These are phyloP conservation scores for Nesoenas mayeri DNA, from an alignment of 2,113 vertebrate genomes.

Conservation along the genomic window DNA sequence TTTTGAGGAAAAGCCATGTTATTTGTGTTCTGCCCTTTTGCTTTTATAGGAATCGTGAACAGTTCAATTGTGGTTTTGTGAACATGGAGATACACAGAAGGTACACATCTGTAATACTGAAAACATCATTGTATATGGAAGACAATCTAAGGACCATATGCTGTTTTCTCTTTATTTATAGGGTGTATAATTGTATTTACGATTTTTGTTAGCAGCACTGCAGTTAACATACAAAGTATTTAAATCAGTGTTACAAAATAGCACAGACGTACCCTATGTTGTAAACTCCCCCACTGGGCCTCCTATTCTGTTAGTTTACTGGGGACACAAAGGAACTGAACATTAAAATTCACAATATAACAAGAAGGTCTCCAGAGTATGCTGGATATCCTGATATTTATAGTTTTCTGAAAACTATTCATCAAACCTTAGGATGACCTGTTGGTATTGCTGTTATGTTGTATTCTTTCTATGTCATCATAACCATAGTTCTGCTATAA, in stretches of 20 bases:
- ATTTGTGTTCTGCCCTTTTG: neutral
- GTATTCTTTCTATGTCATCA: neutral
- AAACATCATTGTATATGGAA: neutral
- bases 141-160: neutral
- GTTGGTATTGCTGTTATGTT: neutral
- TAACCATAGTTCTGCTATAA: neutral
- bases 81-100: neutral
- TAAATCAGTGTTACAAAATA: neutral
- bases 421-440: neutral
- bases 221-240: neutral
- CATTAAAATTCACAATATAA: neutral
- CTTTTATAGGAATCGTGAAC: neutral
- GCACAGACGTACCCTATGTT: neutral
- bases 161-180: neutral
- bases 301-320: neutral
- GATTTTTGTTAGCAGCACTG: neutral
- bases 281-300: neutral
- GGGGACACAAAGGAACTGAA: neutral
- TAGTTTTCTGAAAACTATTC: neutral
- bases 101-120: neutral
- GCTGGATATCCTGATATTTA: neutral
- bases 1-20: neutral
- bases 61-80: neutral
- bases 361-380: neutral
- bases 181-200: neutral